These are phyloP conservation scores for Callocephalon fimbriatum DNA, from an alignment of 2,113 vertebrate species.

Conservation along the genomic window DNA sequence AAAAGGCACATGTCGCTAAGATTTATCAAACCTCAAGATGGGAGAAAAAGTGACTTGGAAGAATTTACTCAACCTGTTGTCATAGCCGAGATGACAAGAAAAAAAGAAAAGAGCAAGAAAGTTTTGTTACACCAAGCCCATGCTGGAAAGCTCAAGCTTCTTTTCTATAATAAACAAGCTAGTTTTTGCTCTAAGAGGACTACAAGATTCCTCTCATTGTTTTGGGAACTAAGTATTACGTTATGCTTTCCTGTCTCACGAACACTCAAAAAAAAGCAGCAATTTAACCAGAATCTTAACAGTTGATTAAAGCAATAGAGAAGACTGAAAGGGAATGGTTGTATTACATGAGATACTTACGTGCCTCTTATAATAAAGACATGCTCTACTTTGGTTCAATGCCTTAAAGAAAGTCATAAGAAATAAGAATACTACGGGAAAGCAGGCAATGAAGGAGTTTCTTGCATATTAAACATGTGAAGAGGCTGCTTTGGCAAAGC, in stretches of 20 bases:
- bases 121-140: neutral
- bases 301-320: neutral
- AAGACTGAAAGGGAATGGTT: neutral
- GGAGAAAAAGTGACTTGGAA: neutral
- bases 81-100: neutral
- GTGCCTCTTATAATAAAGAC: neutral
- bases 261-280: neutral
- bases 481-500: neutral
- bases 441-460: neutral
- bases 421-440: neutral
- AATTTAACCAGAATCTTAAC: neutral
- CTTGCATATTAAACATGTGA: neutral
- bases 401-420: neutral
- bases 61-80: neutral
- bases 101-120: neutral
- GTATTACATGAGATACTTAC: neutral
- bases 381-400: neutral
- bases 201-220: neutral
- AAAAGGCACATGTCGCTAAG: neutral
- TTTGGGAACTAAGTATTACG: neutral
- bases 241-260: neutral
- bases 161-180: neutral
- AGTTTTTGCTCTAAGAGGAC: neutral
- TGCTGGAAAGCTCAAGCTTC: neutral
- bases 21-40: neutral